These are phyloP conservation scores for Uromys caudimaculatus DNA, from an alignment of 2,797 vertebrate species.

Conservation along the genomic window DNA sequence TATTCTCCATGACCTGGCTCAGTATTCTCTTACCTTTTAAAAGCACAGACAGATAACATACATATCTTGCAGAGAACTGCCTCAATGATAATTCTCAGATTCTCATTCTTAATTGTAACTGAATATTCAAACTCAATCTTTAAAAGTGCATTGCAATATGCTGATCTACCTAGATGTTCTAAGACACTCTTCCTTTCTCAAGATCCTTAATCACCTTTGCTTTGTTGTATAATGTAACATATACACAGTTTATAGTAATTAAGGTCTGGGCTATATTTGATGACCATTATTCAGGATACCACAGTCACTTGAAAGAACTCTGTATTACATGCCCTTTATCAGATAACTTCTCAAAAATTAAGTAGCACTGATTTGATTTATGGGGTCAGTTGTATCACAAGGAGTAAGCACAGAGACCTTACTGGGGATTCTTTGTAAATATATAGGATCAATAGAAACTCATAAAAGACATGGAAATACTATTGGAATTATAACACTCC, in stretches of 20 bases:
- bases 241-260: neutral
- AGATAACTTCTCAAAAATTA: slow-evolving; percentile 11
- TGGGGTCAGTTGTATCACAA: neutral
- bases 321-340: neutral
- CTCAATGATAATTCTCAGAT: slow-evolving; percentile 12
- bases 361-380: neutral
- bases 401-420: neutral
- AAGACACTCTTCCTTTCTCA: neutral
- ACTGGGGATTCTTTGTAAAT: neutral
- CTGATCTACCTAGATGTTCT: neutral
- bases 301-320: neutral
- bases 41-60: neutral
- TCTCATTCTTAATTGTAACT: slow-evolving; percentile 26
- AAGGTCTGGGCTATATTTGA: neutral
- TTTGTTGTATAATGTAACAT: neutral
- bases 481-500: neutral
- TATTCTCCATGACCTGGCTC: neutral
- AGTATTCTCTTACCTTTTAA: neutral
- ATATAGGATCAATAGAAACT: neutral
- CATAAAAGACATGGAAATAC: neutral
- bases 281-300: neutral
- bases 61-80: neutral
- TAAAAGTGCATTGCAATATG: neutral
- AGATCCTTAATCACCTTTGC: neutral
- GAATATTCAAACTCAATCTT: neutral